Base-by-base conservation (phyloP, 2,888 invertebrate genomes). In the Cactoblastis cactorum region DNA sequence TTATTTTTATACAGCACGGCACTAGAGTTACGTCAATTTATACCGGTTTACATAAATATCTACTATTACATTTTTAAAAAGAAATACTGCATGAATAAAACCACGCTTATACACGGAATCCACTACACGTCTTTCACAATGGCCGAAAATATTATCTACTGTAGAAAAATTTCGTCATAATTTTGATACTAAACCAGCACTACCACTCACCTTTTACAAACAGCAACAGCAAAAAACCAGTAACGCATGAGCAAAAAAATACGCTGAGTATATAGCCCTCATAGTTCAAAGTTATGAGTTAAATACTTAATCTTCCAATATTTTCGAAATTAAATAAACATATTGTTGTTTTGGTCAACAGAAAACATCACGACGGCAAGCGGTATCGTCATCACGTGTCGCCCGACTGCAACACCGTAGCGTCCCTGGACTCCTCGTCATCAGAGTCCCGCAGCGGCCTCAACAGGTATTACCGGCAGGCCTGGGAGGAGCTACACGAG, bases 401-500 rank as follows among this genome's bases (percentile, higher is more conserved):
- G 8, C 95, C 96, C 32, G 97, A 97, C 82, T 96, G 96, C 88
- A 96, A 96, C 83, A 97, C 97, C 28, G 96, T 96, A 53, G 96
- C 96, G 47, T 96, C 97, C 14, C 94, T 96, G 75, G 96, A 95
- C 76, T 96, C 96, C 48, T 95, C 96, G 47, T 95, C 95, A 47
- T 95, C 96, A 0, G 96, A 96, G 71, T 96, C 95, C 6, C 92
- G 95, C 47, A 93, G 94, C 67, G 95, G 95, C 28, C 90, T 97
- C 56, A 97, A 96, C 77, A 92, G 96, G 59, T 97, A 96, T 83
- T 97, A 97, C 83, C 92, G 96, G 22, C 95, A 96, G 78, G 97
- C 97, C 1, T 97, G 97, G 97, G 97, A 97, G 77, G 96, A 97
- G 77, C 91, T 97, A 2, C 96, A 96, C 76, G 96, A 96, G 76